Base-by-base conservation (phyloP, 2,888 invertebrate species). In the Hirtodrosophila histrioides region DNA sequence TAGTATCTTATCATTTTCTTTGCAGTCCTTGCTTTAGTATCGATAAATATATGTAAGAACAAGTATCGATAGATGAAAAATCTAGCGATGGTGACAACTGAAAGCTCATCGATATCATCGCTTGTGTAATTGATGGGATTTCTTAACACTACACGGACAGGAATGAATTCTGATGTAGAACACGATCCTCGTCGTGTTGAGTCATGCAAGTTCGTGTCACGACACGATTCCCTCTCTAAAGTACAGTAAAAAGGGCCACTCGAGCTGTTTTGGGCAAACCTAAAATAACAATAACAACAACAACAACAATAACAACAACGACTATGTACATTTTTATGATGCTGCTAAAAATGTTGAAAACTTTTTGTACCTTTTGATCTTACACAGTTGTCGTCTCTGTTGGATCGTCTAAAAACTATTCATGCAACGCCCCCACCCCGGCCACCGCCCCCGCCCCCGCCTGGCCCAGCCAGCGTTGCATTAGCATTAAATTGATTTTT, bases 401-500 rank as follows among this genome's bases (percentile, higher is more conserved):
- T 69, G 37, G 39, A 73, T 50, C 61, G 68, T 67, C 45, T 72
- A 24, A 35, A 65, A 36, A 37, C 31, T 17, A 69, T 46, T 24
- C 69, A 61, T 11, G 29, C 56, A 53, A 66, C 58, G 41, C 53
- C 61, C 53, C 55, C 65, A 61, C 57, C 63, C 12, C 64, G 17
- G 17, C 53, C 44, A 7, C 24, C 33, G 17, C 37, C 31, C 23
- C 6, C 48, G 4, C 36, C 27, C n/a, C 36, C 61, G 9, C 17
- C 53, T 12, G 50, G 44, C 62, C 12, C 37, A 10, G 31, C 17
- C 11, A 27, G 45, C 17, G 68, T 44, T 63, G 70, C 67, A 76
- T 69, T 79, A 72, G 77, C 73, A 78, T 80, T 49, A 78, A 78
- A 79, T 78, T 79, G 78, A 80, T 73, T 79, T 78, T 78, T 79